Evolutionary conservation across 2,797 vertebrate genomes (phyloP).

Genomic region (Dryobates pubescens): DNA sequence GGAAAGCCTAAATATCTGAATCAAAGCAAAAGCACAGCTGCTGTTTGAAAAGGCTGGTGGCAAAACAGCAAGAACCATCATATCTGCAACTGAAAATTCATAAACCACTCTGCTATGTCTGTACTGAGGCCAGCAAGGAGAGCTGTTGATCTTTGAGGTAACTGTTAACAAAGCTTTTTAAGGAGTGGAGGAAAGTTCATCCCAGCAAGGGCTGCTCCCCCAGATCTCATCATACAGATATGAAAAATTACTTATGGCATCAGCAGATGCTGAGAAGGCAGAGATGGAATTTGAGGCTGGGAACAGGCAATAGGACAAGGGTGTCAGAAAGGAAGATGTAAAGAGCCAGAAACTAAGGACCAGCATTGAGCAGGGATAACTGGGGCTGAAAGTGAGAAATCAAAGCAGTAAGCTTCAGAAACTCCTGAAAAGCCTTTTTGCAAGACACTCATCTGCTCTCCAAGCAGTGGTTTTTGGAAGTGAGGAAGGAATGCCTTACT

Average conservation of each 20-base stretch:
- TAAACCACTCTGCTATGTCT: not conserved
- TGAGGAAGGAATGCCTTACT: not conserved
- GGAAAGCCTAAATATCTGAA: constrained; percentile 48
- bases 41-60: constrained; percentile 2
- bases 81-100: not conserved
- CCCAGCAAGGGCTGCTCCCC: not conserved
- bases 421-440: not conserved
- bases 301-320: not conserved
- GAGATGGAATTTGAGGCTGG: not conserved
- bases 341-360: not conserved
- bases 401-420: not conserved
- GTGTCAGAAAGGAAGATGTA: not conserved
- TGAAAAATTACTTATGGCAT: not conserved
- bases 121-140: not conserved
- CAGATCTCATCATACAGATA: not conserved
- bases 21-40: constrained; percentile 1
- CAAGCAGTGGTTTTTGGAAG: not conserved
- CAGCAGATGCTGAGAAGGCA: not conserved
- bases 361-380: not conserved
- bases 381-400: not conserved
- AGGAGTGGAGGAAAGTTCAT: not conserved
- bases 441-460: not conserved
- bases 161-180: not conserved
- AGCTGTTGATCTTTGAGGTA: not conserved
- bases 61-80: not conserved